Conservation (phyloP, 2,888 invertebrate species). For the Synanthedon formicaeformis region DNA sequence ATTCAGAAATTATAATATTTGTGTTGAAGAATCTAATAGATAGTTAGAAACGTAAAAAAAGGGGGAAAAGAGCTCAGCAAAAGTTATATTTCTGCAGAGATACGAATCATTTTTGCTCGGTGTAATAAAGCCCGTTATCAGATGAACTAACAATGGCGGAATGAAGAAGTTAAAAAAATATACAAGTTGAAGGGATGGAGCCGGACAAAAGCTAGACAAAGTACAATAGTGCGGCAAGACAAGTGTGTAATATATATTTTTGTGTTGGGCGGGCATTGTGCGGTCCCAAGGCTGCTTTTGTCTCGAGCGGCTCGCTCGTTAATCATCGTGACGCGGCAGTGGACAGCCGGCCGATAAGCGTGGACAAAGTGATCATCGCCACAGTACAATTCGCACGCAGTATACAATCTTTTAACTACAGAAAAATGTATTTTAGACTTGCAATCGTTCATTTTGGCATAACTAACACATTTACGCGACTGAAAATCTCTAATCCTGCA, state of each 20-base stretch:
- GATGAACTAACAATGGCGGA: not conserved
- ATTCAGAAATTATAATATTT: no score
- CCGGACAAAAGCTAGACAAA: slow-evolving; percentile 27
- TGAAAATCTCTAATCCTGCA: no score
- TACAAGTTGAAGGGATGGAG: not conserved
- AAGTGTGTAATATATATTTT: slow-evolving; percentile 28
- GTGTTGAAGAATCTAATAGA: no score
- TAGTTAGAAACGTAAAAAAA: not conserved
- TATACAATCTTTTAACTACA: no score
- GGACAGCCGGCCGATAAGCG: slow-evolving; percentile 30
- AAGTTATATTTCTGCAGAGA: not conserved
- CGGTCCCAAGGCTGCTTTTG: slow-evolving; percentile 27
- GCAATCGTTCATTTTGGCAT: no score
- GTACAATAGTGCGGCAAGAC: slow-evolving; percentile 19
- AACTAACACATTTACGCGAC: no score
- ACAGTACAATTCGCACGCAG: not conserved
- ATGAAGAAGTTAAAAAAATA: not conserved
- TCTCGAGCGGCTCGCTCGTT: slow-evolving; percentile 29
- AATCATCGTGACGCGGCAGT: slow-evolving; percentile 37
- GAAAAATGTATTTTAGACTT: no score
- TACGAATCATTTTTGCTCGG: not conserved
- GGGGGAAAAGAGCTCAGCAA: not conserved
- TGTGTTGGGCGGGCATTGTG: slow-evolving; percentile 13
- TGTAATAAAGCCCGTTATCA: not conserved
- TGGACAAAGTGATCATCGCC: not conserved